Conservation (phyloP, 2,113 vertebrate genomes). For the Euleptes europaea region DNA sequence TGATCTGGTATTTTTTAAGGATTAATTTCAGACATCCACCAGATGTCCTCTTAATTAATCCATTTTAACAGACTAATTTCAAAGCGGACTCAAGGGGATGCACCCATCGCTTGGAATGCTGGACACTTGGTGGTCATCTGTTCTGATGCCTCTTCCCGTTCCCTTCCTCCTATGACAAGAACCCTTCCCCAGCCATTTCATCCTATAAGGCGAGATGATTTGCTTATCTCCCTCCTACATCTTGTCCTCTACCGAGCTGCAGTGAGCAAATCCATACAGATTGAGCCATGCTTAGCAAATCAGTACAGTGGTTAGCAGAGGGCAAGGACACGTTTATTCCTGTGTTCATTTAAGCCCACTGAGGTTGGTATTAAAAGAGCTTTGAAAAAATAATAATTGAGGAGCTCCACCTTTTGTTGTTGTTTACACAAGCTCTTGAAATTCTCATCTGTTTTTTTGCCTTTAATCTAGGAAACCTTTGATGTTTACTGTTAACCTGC, state of each 20-base stretch:
- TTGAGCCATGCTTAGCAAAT: slow-evolving; percentile 39
- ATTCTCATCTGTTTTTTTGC: slow-evolving; percentile 64
- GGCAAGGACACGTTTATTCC: slow-evolving; percentile 27
- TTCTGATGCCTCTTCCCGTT: background rate
- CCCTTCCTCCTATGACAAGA: background rate
- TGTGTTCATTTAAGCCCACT: slow-evolving; percentile 59
- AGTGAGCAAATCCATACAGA: slow-evolving; percentile 27
- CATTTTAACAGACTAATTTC: slow-evolving; percentile 19
- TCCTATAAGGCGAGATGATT: slow-evolving; percentile 46
- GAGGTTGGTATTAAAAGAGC: slow-evolving; percentile 57
- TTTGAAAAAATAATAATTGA: slow-evolving; percentile 63
- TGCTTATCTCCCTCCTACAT: slow-evolving; percentile 47
- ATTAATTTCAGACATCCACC: slow-evolving; percentile 16
- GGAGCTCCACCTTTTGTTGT: slow-evolving; percentile 45
- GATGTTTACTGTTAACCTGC: slow-evolving; percentile 65
- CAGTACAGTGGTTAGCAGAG: background rate
- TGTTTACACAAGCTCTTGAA: slow-evolving; percentile 64
- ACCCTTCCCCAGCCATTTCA: slow-evolving; percentile 46
- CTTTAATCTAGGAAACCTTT: slow-evolving; percentile 67
- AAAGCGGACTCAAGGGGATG: background rate
- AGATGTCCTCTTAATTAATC: slow-evolving; percentile 20
- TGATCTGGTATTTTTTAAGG: background rate
- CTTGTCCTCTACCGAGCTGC: slow-evolving; percentile 27
- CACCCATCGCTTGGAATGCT: background rate
- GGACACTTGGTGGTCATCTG: background rate